Conservation (phyloP, 1,140 invertebrate genomes). For the Drosophila punjabiensis region DNA sequence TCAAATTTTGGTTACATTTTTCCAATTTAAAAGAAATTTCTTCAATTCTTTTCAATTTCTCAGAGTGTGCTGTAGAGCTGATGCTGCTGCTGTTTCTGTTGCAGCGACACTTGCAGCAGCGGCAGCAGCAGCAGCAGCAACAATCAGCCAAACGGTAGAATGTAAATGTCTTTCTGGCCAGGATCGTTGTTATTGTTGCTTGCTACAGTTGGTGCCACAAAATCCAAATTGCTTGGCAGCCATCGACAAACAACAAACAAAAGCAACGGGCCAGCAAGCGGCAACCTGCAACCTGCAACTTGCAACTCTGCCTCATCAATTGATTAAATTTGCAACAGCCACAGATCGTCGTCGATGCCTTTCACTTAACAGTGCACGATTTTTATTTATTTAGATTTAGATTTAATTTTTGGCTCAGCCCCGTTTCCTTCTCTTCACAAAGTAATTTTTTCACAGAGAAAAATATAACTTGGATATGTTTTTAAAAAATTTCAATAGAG, state of each 20-base stretch:
- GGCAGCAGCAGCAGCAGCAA: conserved; percentile 47
- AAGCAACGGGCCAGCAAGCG: conserved; percentile 58
- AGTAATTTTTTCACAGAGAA: conserved; percentile 45
- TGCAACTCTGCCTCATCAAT: conserved; percentile 76
- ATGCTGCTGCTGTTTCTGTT: conserved; percentile 56
- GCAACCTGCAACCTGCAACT: conserved; percentile 59
- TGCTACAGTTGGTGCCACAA: conserved; percentile 64
- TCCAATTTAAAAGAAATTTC: not conserved
- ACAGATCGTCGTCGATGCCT: conserved; percentile 79
- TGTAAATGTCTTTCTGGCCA: conserved; percentile 83
- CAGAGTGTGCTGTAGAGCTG: conserved; percentile 16
- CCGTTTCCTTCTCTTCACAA: conserved; percentile 6
- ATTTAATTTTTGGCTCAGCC: conserved; percentile 63
- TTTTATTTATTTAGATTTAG: conserved; percentile 84
- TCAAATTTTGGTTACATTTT: not conserved
- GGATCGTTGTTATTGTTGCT: conserved; percentile 62
- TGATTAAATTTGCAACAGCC: conserved; percentile 80
- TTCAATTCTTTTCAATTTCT: not conserved
- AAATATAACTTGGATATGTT: not conserved
- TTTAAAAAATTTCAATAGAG: not conserved
- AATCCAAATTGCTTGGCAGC: conserved; percentile 78
- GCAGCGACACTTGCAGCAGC: conserved; percentile 67
- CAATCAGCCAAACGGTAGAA: conserved; percentile 75
- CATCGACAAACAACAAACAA: conserved; percentile 67
- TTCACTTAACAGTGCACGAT: conserved; percentile 80